Evolutionary conservation across 2,113 vertebrate genomes (phyloP), one percentile per base, ranked within the genome.

Genomic region (Amazona vittata): DNA sequence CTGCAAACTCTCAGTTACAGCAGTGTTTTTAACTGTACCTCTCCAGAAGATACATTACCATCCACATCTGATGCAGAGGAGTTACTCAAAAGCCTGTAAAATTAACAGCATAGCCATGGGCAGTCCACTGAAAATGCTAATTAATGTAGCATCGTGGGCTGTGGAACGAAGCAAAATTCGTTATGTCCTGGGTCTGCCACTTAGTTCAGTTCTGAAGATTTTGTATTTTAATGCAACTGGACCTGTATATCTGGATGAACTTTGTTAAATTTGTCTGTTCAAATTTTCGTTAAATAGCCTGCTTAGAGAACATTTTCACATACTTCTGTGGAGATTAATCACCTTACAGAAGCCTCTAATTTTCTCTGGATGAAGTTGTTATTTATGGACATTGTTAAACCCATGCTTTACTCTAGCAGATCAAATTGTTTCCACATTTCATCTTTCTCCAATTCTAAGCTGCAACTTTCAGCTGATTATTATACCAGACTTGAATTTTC

Each of bases 131-230:
- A 94, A 94, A 96, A 96, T 86, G 75, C 41, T 94, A 96, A 96
- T 90, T 93, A 97, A 94, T 87, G 86, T 78, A 71, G 63, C 93
- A 60, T 94, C 2, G 0, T 92, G 91, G 90, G 68, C 77, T 89
- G 92, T 96, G 90, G 96, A 90, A 95, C 92, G 90, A 94, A 94
- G 77, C 65, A 83, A 81, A 83, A 95, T 94, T 96, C 89, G 91
- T 96, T 94, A 92, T 69, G 37, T 94, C 70, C 44, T 81, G 78
- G 37, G 80, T 92, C 37, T 91, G 70, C 28, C 59, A 81, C 75
- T 91, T 89, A 83, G 78, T 65, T 96, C 64, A 83, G 16, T 96
- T 90, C 67, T 79, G 33, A 62, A 95, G 33, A 89, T 85, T 77
- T 87, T 89, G 55, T 94, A 29, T 87, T 93, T 95, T 90, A 87